phyloP scores from a whole-genome alignment of 1,140 invertebrate species.

The Meloidogyne exigua region DNA sequence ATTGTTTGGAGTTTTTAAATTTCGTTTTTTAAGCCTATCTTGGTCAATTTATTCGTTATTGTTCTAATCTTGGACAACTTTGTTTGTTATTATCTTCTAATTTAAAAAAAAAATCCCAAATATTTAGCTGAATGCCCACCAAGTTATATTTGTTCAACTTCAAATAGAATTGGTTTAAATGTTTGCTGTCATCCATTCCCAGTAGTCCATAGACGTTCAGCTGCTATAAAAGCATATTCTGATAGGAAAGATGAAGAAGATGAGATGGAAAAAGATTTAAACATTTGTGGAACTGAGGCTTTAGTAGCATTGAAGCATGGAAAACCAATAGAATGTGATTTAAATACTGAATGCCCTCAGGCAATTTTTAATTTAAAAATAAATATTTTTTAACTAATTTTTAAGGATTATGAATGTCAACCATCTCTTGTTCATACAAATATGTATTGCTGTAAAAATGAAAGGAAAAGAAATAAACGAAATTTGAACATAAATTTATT shows the following conservation, averaged over 20 bases:
- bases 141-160: constrained; percentile 41
- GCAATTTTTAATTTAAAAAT: neutral
- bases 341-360: neutral
- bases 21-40: constrained; percentile 36
- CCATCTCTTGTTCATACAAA: neutral
- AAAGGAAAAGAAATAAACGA: neutral
- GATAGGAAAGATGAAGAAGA: neutral
- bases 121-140: constrained; percentile 41
- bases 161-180: constrained; percentile 44
- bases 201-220: neutral
- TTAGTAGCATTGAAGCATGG: neutral
- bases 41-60: constrained; percentile 37
- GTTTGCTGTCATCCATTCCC: constrained; percentile 45
- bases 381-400: neutral
- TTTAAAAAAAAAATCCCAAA: neutral
- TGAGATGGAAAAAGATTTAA: neutral
- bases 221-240: neutral
- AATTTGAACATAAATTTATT: too few species aligned
- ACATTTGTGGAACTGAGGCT: neutral
- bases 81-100: constrained; percentile 2
- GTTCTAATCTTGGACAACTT: constrained; percentile 25
- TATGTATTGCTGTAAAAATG: neutral
- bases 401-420: neutral
- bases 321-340: neutral
- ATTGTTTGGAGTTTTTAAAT: neutral